Base-by-base conservation (phyloP, 2,888 invertebrate species). In the Nomada fabriciana region DNA sequence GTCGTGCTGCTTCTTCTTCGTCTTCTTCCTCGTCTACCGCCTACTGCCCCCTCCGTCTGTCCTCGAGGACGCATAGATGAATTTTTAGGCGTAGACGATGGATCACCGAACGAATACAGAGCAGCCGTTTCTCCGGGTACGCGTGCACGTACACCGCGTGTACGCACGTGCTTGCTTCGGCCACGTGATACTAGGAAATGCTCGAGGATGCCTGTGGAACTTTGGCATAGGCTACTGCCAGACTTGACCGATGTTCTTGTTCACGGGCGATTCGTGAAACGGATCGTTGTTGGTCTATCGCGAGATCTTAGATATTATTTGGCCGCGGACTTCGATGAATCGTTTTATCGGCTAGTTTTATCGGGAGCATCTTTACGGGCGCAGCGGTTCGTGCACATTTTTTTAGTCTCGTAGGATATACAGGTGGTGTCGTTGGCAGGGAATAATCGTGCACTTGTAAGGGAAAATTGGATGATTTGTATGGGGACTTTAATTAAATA, bases 11-110 rank as follows among this genome's bases (percentile, higher is more conserved):
- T 53, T 55, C 72, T 18, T 71, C 77, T 70, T 43, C 67, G 65
- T 70, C 60, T 68, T 73, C 73, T 64, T 65, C 36, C 23, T 29
- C 79, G 36, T 59, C 71, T 55, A 18, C 42, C 25, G 60, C 52
- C 71, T 47, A 36, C 59, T 63, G 50, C n/a, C 55, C 47, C 52
- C 64, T 64, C 36, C 20, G 1, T 42, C 63, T 7, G 61, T 63
- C 70, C 52, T 65, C 70, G 60, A 10, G 73, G 57, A 73, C 82
- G 86, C 83, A 84, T 90, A 90, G 89, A 89, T 89, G 85, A 88
- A 90, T 89, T 89, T 89, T 89, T 86, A 84, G 90, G 89, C 89
- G 86, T 85, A 87, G 82, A 83, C 84, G 82, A 88, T 82, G 85
- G 88, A 88, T 86, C 82, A 82, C 80, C 77, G 70, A 76, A 75